phyloP scores from a whole-genome alignment of 2,888 invertebrate genomes.

The Limnephilus auricula region DNA sequence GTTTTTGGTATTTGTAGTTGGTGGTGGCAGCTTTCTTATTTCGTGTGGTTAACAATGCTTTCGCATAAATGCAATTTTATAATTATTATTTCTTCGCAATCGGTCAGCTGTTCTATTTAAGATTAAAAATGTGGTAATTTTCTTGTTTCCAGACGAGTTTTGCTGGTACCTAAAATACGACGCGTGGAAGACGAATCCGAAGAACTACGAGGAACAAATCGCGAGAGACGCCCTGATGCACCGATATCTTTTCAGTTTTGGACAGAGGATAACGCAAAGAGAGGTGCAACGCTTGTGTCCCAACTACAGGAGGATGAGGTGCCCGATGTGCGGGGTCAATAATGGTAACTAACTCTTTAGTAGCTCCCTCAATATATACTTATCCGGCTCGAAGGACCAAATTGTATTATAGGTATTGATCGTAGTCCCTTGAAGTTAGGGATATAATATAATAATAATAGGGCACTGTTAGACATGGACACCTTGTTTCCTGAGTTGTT shows the following conservation, averaged over 20 bases:
- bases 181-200: constrained; percentile 47
- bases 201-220: constrained; percentile 27
- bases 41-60: too few species aligned
- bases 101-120: too few species aligned
- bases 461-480: too few species aligned
- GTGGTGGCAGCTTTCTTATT: too few species aligned
- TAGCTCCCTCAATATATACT: not conserved
- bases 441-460: too few species aligned
- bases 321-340: not conserved
- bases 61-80: too few species aligned
- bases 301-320: constrained; percentile 47
- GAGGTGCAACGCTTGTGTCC: constrained; percentile 48
- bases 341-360: constrained; percentile 17
- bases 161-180: constrained; percentile 53
- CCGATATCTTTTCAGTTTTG: constrained; percentile 41
- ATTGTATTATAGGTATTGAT: not conserved
- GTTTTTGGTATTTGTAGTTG: too few species aligned
- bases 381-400: not conserved
- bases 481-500: too few species aligned
- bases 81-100: too few species aligned
- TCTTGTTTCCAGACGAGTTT: constrained; percentile 42
- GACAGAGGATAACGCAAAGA: constrained; percentile 18
- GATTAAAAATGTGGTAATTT: not conserved
- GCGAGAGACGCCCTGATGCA: constrained; percentile 33
- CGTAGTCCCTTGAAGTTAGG: accelerated